Evolutionary conservation across 2,888 invertebrate species (phyloP), one percentile per base, ranked within the genome.

Genomic region (Ophion ellenae): DNA sequence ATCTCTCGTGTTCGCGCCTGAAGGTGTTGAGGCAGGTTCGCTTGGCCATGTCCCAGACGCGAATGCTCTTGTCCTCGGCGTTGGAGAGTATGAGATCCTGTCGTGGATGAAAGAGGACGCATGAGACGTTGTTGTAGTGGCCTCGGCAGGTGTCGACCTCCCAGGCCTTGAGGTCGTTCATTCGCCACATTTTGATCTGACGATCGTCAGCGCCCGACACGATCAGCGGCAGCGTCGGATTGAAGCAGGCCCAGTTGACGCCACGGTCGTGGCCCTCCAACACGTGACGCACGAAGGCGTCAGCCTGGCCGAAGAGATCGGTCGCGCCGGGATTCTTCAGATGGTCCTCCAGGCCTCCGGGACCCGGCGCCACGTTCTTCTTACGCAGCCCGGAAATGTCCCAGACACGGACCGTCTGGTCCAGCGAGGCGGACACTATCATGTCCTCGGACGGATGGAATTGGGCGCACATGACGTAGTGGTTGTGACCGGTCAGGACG

Each of bases 61-160:
- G 96, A 90, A 99, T 99, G 92, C 98, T 98, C 94, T 98, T 99
- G 95, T 99, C 99, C 94, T 99, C 99, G 24, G 99, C 98, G 95
- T 99, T 99, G 53, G 99, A 99, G 67, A 99, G 95, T 86, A 99
- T 98, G 47, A 99, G 95, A 92, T 99, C 99, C 94, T 99, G 98
- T 24, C 99, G 96, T 0, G 99, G 99, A 95, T 99, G 99, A 95
- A 99, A 99, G 67, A 99, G 94, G 0, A 98, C 99, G 92, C 99
- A 99, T 0, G 99, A 99, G 2, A 99, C 99, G 94, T 99, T 99
- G 95, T 99, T 99, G 95, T 99, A 99, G 94, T 99, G 99, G 0
- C 99, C 99, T n/a, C 99, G 97, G 91, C 99, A 99, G 0, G 99
- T 99, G 94, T 99, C 99, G 66, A 99, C 98, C 94, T 99, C 99